Percentiles rank a stretch among this genome's conserved stretches.
These are phyloP conservation scores for Chymomyza procnemis DNA, from an alignment of 2,888 invertebrate genomes.

Conservation along the genomic window DNA sequence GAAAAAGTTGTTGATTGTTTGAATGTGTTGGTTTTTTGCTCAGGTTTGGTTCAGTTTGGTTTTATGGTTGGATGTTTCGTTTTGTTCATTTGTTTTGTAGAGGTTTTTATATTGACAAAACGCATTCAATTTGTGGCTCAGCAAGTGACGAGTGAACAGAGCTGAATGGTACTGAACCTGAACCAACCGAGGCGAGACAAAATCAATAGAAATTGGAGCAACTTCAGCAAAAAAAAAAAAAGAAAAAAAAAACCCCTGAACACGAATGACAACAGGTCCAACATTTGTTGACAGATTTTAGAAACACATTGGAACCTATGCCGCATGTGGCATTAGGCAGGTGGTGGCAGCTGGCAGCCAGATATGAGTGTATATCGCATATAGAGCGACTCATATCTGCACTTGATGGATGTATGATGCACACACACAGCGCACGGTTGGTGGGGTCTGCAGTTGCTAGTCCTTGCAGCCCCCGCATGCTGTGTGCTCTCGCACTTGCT, in stretches of 20 bases:
- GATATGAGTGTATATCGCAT: background rate
- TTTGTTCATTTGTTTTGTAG: background rate
- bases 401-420: no score
- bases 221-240: background rate
- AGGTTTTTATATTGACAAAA: constrained; percentile 2
- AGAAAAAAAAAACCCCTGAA: background rate
- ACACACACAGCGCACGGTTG: no score
- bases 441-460: constrained; percentile 36
- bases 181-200: constrained; percentile 5
- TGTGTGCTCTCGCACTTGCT: background rate
- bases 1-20: background rate
- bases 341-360: background rate
- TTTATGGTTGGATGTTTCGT: background rate
- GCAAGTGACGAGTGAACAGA: background rate
- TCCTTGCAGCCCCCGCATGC: constrained; percentile 32
- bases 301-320: background rate
- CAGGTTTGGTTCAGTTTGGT: constrained; percentile 5
- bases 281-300: background rate
- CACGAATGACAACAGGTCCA: background rate
- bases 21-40: background rate
- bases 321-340: background rate
- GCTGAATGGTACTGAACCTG: background rate
- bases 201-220: constrained; percentile 12
- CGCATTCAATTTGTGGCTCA: constrained; percentile 1
- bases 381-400: constrained; percentile 3